Evolutionary conservation across 1,140 invertebrate species (phyloP).

Genomic region (Phortica variegata): DNA sequence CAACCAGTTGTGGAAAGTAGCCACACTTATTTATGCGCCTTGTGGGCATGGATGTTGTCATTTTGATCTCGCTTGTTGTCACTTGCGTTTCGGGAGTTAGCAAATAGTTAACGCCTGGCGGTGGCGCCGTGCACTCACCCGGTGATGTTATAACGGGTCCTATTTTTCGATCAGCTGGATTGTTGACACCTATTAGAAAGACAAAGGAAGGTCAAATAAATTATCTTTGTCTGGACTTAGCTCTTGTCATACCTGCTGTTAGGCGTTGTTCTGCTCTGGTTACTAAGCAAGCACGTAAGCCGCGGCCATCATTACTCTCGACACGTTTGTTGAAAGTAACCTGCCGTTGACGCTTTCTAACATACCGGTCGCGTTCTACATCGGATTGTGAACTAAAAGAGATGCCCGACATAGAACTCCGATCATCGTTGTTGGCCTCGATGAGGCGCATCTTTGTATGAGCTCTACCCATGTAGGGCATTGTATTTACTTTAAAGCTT

Average conservation of each 20-base stretch:
- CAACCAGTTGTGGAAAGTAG: conserved; percentile 26
- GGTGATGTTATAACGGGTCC: background rate
- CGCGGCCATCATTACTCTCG: too few relatives aligned
- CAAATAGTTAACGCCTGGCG: conserved; percentile 28
- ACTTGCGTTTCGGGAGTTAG: conserved; percentile 12
- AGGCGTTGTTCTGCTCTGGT: conserved; percentile 17
- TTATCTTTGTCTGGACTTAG: background rate
- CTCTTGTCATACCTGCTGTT: conserved; percentile 21
- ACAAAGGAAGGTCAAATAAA: background rate
- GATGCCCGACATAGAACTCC: too few relatives aligned
- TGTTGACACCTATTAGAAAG: conserved; percentile 30
- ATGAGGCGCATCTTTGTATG: too few relatives aligned
- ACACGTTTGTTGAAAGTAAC: too few relatives aligned
- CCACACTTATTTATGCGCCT: conserved; percentile 26
- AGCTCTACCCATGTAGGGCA: too few relatives aligned
- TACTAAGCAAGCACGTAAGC: conserved; percentile 30
- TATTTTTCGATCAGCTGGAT: conserved; percentile 25
- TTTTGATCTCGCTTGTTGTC: conserved; percentile 25
- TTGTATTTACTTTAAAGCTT: too few relatives aligned
- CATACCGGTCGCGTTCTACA: too few relatives aligned
- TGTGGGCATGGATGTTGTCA: conserved; percentile 9
- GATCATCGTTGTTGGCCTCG: too few relatives aligned
- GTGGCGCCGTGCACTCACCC: conserved; percentile 31
- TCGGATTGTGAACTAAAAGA: too few relatives aligned
- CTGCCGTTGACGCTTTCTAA: too few relatives aligned